Base-by-base conservation (phyloP, 2,113 vertebrate genomes). In the Strix uralensis region DNA sequence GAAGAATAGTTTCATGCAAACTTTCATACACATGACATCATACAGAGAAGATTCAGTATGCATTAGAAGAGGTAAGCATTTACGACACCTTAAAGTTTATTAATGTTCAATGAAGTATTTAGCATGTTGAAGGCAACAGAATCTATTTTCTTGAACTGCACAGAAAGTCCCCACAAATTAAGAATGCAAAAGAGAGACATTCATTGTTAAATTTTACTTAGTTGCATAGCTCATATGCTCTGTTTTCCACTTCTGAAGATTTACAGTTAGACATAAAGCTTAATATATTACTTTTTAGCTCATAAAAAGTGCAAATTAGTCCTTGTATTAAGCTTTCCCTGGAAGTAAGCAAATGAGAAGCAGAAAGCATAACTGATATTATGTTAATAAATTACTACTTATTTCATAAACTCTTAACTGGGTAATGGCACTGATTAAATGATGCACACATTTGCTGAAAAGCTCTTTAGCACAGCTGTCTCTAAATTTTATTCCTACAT, bases 251-350 rank as follows among this genome's bases (percentile, higher is more conserved):
- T 95, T 80, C 42, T 81, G 49, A 84, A 93, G 88, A 94, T 87
- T 94, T 95, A 94, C n/a, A 87, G 91, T 49, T 87, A 81, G 52
- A 81, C 81, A 86, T 91, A 91, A 96, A 92, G 34, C 69, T 87
- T 94, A 96, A 90, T 94, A 86, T 55, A 89, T 95, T 93, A 96
- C 88, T 57, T 87, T 88, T 94, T 89, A 96, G 69, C 72, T 92
- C 91, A 69, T 69, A 91, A 85, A 90, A 91, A 66, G 86, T 52
- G 34, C 70, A 90, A 94, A 91, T 96, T 92, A 95, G 57, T 82
- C 9, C 10, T 78, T 27, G 25, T 82, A 77, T 70, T 95, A 62
- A 72, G 78, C 29, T 65, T 94, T 84, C 70, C 38, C 58, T 91
- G 58, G 42, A 96, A 96, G 40, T 26, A 92, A 92, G 66, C 70